phyloP scores from a whole-genome alignment of 2,888 invertebrate genomes.

The Keiferia lycopersicella region DNA sequence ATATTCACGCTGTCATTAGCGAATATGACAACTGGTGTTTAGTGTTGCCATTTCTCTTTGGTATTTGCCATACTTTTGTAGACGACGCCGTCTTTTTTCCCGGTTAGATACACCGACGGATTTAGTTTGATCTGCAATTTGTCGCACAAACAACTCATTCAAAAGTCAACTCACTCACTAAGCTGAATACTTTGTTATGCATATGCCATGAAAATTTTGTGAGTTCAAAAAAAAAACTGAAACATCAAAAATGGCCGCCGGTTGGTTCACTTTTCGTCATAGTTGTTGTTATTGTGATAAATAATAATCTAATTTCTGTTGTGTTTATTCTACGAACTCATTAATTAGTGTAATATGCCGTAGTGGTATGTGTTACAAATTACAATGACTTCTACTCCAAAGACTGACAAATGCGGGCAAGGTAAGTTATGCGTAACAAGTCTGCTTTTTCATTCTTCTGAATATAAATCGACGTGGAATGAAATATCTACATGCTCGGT shows the following conservation, averaged over 20 bases:
- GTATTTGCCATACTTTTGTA: too few species aligned
- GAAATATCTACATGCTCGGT: slow-evolving; percentile 12
- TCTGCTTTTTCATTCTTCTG: slow-evolving; percentile 30
- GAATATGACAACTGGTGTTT: background rate
- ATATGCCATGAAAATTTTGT: background rate
- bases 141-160: background rate
- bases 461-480: slow-evolving; percentile 22
- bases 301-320: slow-evolving; percentile 45
- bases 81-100: background rate
- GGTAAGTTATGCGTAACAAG: slow-evolving; percentile 64
- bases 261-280: slow-evolving; percentile 62
- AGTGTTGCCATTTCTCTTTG: slow-evolving; percentile 14
- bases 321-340: slow-evolving; percentile 40
- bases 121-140: background rate
- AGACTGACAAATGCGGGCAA: slow-evolving; percentile 76
- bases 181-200: background rate
- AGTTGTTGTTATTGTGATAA: slow-evolving; percentile 51
- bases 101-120: background rate
- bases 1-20: slow-evolving; percentile 9
- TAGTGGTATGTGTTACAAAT: slow-evolving; percentile 52
- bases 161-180: background rate
- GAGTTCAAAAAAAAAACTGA: slow-evolving; percentile 34
- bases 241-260: slow-evolving; percentile 73
- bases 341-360: slow-evolving; percentile 64
- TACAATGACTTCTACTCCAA: slow-evolving; percentile 78